Evolutionary conservation across 2,113 vertebrate species (phyloP).

Genomic region (Nannospalax galili): DNA sequence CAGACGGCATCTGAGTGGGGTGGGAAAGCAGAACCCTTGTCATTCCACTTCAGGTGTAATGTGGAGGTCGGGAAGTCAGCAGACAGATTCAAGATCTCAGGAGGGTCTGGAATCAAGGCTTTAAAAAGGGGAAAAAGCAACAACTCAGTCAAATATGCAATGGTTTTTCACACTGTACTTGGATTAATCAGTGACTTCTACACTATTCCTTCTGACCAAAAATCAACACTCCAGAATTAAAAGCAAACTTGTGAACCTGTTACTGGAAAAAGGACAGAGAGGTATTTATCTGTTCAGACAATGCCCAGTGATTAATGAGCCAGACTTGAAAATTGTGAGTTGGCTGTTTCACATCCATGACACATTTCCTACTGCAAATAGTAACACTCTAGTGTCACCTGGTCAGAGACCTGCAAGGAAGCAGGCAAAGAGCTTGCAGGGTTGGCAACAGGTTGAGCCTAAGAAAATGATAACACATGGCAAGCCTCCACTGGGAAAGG

Average conservation of each 20-base stretch:
- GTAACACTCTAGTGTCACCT: neutral
- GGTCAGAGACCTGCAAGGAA: neutral
- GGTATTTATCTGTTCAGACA: neutral
- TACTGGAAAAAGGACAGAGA: neutral
- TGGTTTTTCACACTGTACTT: neutral
- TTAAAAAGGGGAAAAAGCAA: conserved; percentile 37
- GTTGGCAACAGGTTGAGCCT: neutral
- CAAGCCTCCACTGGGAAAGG: neutral
- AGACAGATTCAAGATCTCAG: conserved; percentile 81
- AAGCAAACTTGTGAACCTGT: neutral
- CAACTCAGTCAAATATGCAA: neutral
- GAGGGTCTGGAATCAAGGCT: conserved; percentile 85
- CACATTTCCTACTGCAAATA: neutral
- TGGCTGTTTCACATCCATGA: neutral
- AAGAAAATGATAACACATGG: neutral
- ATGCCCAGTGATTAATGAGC: neutral
- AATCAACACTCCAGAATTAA: neutral
- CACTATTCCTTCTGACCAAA: conserved; percentile 7
- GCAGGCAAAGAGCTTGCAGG: neutral
- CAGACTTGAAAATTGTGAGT: neutral
- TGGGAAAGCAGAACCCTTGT: conserved; percentile 78
- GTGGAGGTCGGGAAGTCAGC: conserved; percentile 83
- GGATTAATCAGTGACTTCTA: conserved; percentile 6
- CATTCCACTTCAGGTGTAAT: conserved; percentile 83
- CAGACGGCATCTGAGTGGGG: conserved; percentile 77